Evolutionary conservation across 2,113 vertebrate species (phyloP), one percentile per base, ranked within the genome.

Genomic region (Archocentrus centrarchus): DNA sequence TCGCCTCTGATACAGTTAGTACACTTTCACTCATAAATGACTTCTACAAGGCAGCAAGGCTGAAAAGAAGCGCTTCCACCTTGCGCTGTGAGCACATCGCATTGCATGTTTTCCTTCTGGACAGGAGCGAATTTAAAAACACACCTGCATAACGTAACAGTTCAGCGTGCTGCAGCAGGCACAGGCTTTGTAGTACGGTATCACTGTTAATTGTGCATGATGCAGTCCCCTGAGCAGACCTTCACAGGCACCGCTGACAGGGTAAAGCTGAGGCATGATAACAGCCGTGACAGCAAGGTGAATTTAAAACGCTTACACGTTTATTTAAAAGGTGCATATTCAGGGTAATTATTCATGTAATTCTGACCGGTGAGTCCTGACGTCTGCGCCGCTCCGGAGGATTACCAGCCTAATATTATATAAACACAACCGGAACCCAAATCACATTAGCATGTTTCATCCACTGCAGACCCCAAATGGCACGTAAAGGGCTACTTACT

Each of bases 381-480:
- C 20, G 61, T 77, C 73, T 22, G 83, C 61, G 77, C 50, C 11
- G 64, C n/a, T 83, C 37, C 7, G 3, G 39, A 80, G 75, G 83
- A 90, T 87, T 84, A 89, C n/a, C 57, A 75, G 66, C 32, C 60
- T 75, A 76, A 84, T 77, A 89, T 94, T 92, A 93, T 91, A 95
- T 94, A 95, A 95, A 95, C 90, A 93, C 92, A 84, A 79, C 89
- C 89, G 85, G 90, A 91, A 93, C 87, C 88, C 81, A 86, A 85
- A 85, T 78, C 90, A 75, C 84, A 88, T 83, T 82, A 92, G 86
- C 91, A 78, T 83, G 73, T 93, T 90, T 85, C 91, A 93, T 89
- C 91, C 89, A 86, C 91, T 59, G 83, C 84, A 88, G 79, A 79
- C 75, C 39, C 32, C 44, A 82, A 83, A 87, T 89, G 62, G 87